Evolutionary conservation across 1,140 invertebrate species (phyloP), one percentile per base, ranked within the genome.

Genomic region (Lordiphosa clarofinis): DNA sequence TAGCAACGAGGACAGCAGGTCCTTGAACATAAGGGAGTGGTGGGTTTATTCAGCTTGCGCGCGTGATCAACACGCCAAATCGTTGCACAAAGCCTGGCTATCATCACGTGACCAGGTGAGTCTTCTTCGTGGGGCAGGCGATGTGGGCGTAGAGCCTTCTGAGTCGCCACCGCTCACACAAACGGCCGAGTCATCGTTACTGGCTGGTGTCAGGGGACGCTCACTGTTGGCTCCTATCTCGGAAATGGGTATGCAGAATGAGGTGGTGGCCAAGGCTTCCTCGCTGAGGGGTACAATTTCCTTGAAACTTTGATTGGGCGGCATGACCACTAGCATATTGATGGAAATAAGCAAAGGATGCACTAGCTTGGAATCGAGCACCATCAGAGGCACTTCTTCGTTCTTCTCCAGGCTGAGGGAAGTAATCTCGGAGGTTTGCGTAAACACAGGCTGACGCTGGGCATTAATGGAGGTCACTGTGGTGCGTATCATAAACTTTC

Each of bases 321-420:
- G 92, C 39, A 92, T 92, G 0, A 92, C 92, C 42, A 93, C 91
- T 82, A 94, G 89, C 87, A 94, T 91, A 72, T 94, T 94, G 4
- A 93, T 93, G 3, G 93, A 94, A 82, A 94, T 90, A 37, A 93
- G 90, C 38, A 94, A 69, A 1, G 93, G 94, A 89, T 94, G 94
- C 39, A 91, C 90, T 24, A 93, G 73, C 39, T 93, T 90, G 19
- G 90, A 89, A 24, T 93, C 92, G 28, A 94, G 86, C 7, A 89
- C 82, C 90, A 94, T 91, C n/a, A 94, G 82, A 31, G 91, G 90
- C 60, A 92, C 90, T 84, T 94, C 92, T 86, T 94, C 92, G 65
- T 92, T 92, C 88, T 93, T 93, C 7, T 91, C 90, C 31, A 94
- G 87, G 1, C 90, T 89, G n/a, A 94, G 81, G 49, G 90, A 90